phyloP scores from a whole-genome alignment of 2,113 vertebrate genomes.

The Antechinus stuartii region DNA sequence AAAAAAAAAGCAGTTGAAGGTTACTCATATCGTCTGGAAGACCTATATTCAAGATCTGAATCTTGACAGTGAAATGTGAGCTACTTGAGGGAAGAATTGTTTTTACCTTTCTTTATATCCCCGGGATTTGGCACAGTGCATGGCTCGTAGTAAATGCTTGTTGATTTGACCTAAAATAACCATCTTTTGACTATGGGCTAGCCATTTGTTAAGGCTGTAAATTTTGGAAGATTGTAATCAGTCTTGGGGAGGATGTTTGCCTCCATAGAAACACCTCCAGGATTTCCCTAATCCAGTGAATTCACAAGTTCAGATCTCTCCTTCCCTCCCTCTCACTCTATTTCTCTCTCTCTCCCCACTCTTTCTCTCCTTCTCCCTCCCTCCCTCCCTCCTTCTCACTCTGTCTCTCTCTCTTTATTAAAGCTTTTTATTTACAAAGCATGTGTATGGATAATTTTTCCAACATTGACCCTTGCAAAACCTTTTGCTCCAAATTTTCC shows the following conservation, averaged over 20 bases:
- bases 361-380: too few relatives aligned
- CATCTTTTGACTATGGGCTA: not conserved
- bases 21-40: not conserved
- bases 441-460: too few relatives aligned
- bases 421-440: too few relatives aligned
- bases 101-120: not conserved
- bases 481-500: too few relatives aligned
- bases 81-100: not conserved
- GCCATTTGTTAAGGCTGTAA: not conserved
- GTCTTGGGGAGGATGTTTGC: not conserved
- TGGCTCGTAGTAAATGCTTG: not conserved
- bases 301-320: not conserved
- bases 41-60: not conserved
- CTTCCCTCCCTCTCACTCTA: too few relatives aligned
- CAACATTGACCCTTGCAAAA: too few relatives aligned
- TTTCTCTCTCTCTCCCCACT: too few relatives aligned
- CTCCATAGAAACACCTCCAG: not conserved
- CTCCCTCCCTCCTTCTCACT: too few relatives aligned
- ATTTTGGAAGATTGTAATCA: not conserved
- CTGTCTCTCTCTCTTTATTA: too few relatives aligned
- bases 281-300: not conserved
- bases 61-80: not conserved
- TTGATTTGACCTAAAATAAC: not conserved
- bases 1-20: not conserved
- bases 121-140: not conserved